Base-by-base conservation (phyloP, 2,888 invertebrate species). In the Tipula lateralis region DNA sequence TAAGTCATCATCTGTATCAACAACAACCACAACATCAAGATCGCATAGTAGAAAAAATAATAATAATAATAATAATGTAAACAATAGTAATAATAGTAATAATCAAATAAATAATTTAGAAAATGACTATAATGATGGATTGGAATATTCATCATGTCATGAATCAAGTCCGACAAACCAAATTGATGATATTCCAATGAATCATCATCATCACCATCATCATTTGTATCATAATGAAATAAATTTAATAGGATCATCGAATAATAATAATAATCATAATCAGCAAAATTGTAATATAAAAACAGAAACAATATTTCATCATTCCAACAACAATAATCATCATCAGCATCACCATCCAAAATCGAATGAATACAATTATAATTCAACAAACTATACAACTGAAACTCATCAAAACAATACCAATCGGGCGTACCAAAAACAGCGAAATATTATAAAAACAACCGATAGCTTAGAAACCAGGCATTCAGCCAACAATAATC, bases 1-100 rank as follows among this genome's bases (percentile, higher is more conserved):
- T 16, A 89, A 90, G 83, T 30, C 83, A 83, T 32, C 85, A 84
- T 50, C 84, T n/a, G 29, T 50, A 44, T 34, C 30, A 83, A 50
- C 83, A 39, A 12, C 84, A 83, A 34, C 83, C 12, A 7, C 84
- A 82, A 19, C 83, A 84, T 39, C 83, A 24, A 83, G 39, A 29
- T 24, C 83, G 6, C 16, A 36, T 16, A 81, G 24, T 29, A 29
- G 19, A 16, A 50, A 39, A 36, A 44, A 84, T 29, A 29, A 34
- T 16, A 44, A 84, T 84, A 19, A 29, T 30, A 83, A 30, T 34
- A 30, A 34, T 34, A 83, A 7, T 24, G 34, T 86, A 84, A 84
- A 85, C 44, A 83, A 83, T 85, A 83, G 86, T 85, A 84, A 80
- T 84, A 86, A 83, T 29, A 19, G 85, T 85, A 85, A 83, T 84